Evolutionary conservation across 2,113 vertebrate genomes (phyloP), one percentile per base, ranked within the genome.

Genomic region (Phalacrocorax pelagicus): DNA sequence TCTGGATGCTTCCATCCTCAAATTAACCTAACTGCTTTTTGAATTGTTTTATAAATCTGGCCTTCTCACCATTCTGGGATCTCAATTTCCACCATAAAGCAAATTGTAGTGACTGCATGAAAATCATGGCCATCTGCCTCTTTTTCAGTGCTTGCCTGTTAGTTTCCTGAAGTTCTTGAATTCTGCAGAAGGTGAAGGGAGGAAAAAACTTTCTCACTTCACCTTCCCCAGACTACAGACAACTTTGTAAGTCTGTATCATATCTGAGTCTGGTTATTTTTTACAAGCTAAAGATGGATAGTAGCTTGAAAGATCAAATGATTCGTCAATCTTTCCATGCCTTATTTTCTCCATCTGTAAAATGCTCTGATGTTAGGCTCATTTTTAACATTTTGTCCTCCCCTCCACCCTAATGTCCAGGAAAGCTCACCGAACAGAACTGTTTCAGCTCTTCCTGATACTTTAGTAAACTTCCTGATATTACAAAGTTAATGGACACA

Each of bases 401-500:
- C 11, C 15, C 49, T 82, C 81, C 74, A 55, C 49, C n/a, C 32
- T 24, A 32, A 8, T 7, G 15, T 65, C 14, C 62, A 80, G 72
- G 81, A 94, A 94, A 87, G 17, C 46, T 82, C 66, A 77, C 55
- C 21, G 27, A 67, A 57, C 8, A 69, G 59, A 84, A 81, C 40
- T 17, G 6, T n/a, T 91, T 74, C 27, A 70, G 20, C 32, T 87
- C 51, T 85, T 96, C 74, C 63, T 90, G 80, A 70, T 77, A 55
- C 54, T 96, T 90, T 67, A 86, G n/a, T 40, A 75, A 72, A 73
- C 57, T 94, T 95, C 69, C 65, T 93, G 86, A 67, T 62, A 71
- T 19, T 79, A 13, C 57, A 81, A 62, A 81, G 47, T 63, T 91
- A 65, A 67, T 62, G 38, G 61, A 49, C 10, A 72, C 7, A 42